phyloP scores from a whole-genome alignment of 2,888 invertebrate genomes.

The Nomada lathburiana region DNA sequence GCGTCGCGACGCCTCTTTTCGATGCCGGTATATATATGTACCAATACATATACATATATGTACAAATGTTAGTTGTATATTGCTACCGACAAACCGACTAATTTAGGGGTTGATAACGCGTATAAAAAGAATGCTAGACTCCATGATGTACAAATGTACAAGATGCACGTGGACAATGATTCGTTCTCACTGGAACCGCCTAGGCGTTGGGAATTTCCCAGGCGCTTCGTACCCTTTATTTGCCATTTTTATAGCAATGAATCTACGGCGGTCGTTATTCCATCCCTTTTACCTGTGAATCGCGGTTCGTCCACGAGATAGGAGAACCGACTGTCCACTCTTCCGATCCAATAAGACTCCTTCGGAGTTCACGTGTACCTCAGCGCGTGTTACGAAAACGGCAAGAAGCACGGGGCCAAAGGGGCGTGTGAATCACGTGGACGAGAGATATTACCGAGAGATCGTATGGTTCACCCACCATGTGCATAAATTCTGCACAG shows the following conservation, averaged over 20 bases:
- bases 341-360: no score
- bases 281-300: no score
- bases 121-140: neutral
- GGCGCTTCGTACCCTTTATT: neutral
- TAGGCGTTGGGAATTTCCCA: neutral
- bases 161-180: conserved; percentile 8
- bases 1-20: conserved; percentile 19
- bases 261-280: no score
- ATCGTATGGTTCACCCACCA: conserved; percentile 4
- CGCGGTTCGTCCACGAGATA: no score
- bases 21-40: neutral
- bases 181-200: neutral
- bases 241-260: no score
- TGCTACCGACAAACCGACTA: conserved; percentile 19
- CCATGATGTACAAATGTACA: neutral
- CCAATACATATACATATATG: no score
- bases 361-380: conserved; percentile 34
- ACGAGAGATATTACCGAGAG: neutral
- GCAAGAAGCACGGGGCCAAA: neutral
- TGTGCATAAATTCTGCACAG: conserved; percentile 13
- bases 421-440: conserved; percentile 45
- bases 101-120: conserved; percentile 47
- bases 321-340: no score
- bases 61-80: neutral
- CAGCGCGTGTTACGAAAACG: conserved; percentile 47